phyloP scores from a whole-genome alignment of 2,888 invertebrate genomes.

The Tipula helvola region DNA sequence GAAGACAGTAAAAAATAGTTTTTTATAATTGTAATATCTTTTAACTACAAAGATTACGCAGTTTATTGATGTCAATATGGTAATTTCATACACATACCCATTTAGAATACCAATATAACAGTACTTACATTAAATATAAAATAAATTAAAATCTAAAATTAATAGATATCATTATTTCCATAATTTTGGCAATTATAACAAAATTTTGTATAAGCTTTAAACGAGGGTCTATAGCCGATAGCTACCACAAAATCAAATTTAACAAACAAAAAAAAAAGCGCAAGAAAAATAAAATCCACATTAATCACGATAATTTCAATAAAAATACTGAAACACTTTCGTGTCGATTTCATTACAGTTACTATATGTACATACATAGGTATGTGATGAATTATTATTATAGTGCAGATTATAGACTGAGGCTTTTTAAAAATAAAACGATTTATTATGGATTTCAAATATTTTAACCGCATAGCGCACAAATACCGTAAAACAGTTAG shows the following conservation, averaged over 20 bases:
- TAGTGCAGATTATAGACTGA: background rate
- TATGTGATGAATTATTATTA: background rate
- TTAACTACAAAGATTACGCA: background rate
- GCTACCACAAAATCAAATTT: background rate
- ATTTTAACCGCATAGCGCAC: background rate
- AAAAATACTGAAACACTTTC: background rate
- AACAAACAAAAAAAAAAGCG: background rate
- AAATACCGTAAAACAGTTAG: background rate
- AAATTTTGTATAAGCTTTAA: background rate
- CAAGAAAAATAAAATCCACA: background rate
- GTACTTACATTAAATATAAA: background rate
- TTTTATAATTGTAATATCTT: background rate
- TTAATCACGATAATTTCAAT: background rate
- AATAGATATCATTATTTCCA: background rate
- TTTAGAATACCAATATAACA: background rate
- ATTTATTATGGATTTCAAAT: background rate
- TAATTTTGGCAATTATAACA: background rate
- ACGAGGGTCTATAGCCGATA: background rate
- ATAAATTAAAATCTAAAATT: background rate
- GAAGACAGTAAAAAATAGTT: background rate
- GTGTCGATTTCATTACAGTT: background rate
- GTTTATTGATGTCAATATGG: background rate
- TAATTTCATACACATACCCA: background rate
- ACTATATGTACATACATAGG: too few relatives aligned
- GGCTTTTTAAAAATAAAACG: background rate